Evolutionary conservation across 2,888 invertebrate genomes (phyloP).

Genomic region (Cerastoderma edule): DNA sequence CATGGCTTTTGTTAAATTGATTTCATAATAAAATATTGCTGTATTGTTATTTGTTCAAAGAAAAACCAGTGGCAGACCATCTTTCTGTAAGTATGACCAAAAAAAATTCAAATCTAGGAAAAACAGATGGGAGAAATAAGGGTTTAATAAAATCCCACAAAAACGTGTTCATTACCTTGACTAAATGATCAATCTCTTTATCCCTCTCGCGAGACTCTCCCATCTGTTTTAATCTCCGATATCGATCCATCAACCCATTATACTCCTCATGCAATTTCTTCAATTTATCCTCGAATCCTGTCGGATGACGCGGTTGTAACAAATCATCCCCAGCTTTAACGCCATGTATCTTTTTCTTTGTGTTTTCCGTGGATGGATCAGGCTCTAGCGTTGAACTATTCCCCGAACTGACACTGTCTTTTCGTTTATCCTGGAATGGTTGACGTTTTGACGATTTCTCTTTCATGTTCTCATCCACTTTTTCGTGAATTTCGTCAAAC

Average conservation of each 20-base stretch:
- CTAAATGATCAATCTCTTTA: constrained; percentile 76
- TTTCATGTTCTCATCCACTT: constrained; percentile 73
- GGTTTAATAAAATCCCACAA: too few species aligned
- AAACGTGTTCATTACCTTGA: too few species aligned
- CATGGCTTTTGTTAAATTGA: too few species aligned
- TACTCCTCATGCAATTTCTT: constrained; percentile 78
- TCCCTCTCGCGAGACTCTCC: constrained; percentile 76
- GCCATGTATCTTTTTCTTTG: constrained; percentile 62
- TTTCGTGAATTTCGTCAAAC: constrained; percentile 81
- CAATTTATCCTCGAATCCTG: constrained; percentile 67
- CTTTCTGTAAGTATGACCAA: too few species aligned
- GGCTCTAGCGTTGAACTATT: constrained; percentile 35
- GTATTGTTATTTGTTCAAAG: too few species aligned
- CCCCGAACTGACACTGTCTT: constrained; percentile 47
- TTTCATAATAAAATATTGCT: too few species aligned
- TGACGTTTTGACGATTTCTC: constrained; percentile 70
- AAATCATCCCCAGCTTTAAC: constrained; percentile 67
- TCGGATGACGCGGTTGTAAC: constrained; percentile 60
- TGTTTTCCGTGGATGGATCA: constrained; percentile 65
- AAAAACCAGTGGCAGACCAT: too few species aligned
- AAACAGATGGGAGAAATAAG: too few species aligned
- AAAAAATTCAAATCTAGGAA: too few species aligned
- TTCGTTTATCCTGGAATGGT: constrained; percentile 72
- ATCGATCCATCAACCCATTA: constrained; percentile 79
- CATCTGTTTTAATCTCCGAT: constrained; percentile 78